Evolutionary conservation across 1,140 invertebrate species (phyloP).

Genomic region (Danaus plexippus): DNA sequence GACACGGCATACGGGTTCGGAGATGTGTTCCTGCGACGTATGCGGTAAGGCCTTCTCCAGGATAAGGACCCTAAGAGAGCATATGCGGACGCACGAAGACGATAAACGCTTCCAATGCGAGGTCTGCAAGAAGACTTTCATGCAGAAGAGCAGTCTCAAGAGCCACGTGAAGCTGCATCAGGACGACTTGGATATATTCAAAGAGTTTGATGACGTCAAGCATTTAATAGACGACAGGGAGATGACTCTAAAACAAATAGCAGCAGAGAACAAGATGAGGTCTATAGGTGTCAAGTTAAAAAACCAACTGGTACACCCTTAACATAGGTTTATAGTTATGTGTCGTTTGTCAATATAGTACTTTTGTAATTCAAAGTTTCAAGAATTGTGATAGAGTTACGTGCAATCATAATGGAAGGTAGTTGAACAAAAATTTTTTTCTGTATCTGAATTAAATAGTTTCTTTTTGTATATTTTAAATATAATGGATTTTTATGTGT

Average conservation of each 20-base stretch:
- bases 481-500: too few species aligned
- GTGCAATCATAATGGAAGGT: too few species aligned
- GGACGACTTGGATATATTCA: constrained; percentile 62
- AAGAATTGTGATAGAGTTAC: too few species aligned
- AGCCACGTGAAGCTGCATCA: constrained; percentile 71
- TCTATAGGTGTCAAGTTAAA: constrained; percentile 33
- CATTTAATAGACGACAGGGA: constrained; percentile 60
- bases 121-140: constrained; percentile 76
- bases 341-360: too few species aligned
- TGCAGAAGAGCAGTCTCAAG: constrained; percentile 68
- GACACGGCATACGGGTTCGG: constrained; percentile 48
- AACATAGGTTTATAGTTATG: too few species aligned
- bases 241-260: constrained; percentile 59
- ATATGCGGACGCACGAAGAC: constrained; percentile 71
- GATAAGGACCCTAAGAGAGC: constrained; percentile 87
- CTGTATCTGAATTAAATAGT: too few species aligned
- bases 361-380: too few species aligned
- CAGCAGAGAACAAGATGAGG: constrained; percentile 50
- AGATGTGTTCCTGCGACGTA: constrained; percentile 76
- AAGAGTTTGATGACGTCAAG: constrained; percentile 64
- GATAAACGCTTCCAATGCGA: constrained; percentile 75
- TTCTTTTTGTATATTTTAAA: too few species aligned
- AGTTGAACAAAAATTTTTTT: too few species aligned
- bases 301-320: constrained; percentile 1
- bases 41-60: constrained; percentile 80